phyloP scores from a whole-genome alignment of 2,797 vertebrate species.

The Notolabrus celidotus region DNA sequence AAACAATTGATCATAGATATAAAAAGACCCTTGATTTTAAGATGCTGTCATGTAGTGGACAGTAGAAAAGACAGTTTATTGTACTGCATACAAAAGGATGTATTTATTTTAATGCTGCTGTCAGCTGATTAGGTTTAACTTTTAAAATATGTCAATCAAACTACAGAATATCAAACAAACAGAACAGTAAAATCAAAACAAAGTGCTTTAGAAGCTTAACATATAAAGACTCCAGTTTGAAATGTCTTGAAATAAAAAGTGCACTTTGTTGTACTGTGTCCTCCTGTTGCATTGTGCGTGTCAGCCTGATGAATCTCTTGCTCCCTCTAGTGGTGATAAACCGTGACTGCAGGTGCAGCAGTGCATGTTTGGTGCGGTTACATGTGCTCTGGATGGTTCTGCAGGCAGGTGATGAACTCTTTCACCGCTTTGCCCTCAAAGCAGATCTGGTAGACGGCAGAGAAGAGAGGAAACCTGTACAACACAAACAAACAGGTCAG shows the following conservation, averaged over 20 bases:
- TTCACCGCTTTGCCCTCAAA: constrained; percentile 86
- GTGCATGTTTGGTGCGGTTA: constrained; percentile 36
- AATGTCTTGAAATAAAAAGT: constrained; percentile 18
- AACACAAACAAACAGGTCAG: too few species aligned
- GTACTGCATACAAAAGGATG: constrained; percentile 7
- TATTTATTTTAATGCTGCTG: neutral
- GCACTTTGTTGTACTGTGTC: neutral
- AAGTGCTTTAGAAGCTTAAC: neutral
- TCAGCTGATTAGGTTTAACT: neutral
- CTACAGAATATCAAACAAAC: neutral
- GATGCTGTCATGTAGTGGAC: constrained; percentile 30
- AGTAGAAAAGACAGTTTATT: constrained; percentile 3
- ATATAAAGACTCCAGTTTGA: constrained; percentile 1
- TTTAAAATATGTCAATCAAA: neutral
- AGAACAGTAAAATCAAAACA: neutral
- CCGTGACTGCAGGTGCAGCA: constrained; percentile 5
- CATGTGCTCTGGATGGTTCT: constrained; percentile 89
- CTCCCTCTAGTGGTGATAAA: constrained; percentile 54
- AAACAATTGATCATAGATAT: constrained; percentile 2
- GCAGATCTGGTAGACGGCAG: constrained; percentile 89
- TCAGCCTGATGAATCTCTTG: constrained; percentile 20
- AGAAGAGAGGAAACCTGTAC: constrained; percentile 89
- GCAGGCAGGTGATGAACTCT: constrained; percentile 90
- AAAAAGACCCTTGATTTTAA: constrained; percentile 5
- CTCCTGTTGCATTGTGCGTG: constrained; percentile 31